These are phyloP conservation scores for Panagrolaimus sp. DNA, from an alignment of 1,140 invertebrate species.

Conservation along the genomic window DNA sequence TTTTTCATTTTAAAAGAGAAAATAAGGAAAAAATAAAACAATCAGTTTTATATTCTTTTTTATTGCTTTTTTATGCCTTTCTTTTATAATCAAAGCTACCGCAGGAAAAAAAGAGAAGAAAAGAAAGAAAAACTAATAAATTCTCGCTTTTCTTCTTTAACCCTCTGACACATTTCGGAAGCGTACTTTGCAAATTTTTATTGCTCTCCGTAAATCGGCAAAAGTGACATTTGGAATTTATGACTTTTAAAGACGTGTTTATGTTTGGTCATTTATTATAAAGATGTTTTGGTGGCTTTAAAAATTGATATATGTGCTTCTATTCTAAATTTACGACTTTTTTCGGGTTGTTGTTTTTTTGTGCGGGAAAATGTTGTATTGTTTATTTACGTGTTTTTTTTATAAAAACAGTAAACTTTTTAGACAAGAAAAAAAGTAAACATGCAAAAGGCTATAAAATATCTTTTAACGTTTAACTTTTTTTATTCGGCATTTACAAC, in stretches of 20 bases:
- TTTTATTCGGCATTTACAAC: slow-evolving; percentile 1
- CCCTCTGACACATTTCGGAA: not conserved
- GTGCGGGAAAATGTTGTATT: not conserved
- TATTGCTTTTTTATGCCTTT: not conserved
- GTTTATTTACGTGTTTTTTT: not conserved
- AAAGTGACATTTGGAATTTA: slow-evolving; percentile 8
- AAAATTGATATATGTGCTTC: not conserved
- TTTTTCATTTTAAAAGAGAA: no score
- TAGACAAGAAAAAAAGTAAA: not conserved
- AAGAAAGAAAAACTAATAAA: slow-evolving; percentile 6
- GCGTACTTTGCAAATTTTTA: not conserved
- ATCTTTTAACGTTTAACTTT: not conserved
- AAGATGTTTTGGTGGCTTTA: not conserved
- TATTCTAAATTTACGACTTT: not conserved
- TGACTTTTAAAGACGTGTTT: not conserved
- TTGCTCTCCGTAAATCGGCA: not conserved
- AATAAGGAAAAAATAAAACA: no score
- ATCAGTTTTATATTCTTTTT: no score
- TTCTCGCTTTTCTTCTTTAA: slow-evolving; percentile 11
- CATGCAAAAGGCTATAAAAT: not conserved
- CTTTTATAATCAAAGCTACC: not conserved
- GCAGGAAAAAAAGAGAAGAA: not conserved
- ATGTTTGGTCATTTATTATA: no score
- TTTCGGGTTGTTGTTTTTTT: not conserved
- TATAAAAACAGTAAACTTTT: not conserved